Evolutionary conservation across 2,797 vertebrate species (phyloP).

Genomic region (Sardinella longiceps): DNA sequence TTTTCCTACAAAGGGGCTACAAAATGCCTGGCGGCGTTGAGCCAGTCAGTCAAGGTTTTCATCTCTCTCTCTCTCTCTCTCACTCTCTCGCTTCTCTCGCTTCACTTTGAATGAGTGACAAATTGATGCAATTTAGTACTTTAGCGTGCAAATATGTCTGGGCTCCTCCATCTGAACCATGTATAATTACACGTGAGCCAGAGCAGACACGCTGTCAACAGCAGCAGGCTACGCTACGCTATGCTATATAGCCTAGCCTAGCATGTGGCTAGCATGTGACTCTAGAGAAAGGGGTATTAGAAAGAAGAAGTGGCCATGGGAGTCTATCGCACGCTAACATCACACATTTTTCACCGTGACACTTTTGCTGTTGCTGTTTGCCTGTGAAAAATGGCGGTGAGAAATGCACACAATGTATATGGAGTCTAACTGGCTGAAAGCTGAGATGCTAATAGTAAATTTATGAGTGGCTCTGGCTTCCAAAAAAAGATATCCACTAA

Average conservation of each 20-base stretch:
- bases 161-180: slow-evolving; percentile 9
- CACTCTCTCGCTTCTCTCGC: background rate
- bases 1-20: slow-evolving; percentile 11
- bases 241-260: background rate
- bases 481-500: slow-evolving; percentile 15
- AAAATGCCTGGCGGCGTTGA: background rate
- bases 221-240: background rate
- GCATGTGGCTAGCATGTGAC: background rate
- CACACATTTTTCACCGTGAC: slow-evolving; percentile 11
- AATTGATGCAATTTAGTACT: slow-evolving; percentile 27
- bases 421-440: background rate
- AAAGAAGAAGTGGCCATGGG: background rate
- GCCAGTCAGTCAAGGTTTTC: background rate
- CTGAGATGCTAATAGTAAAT: slow-evolving; percentile 15
- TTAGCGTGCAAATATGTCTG: slow-evolving; percentile 18
- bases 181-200: background rate
- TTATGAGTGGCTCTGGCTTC: background rate
- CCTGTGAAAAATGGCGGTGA: slow-evolving; percentile 18
- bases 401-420: slow-evolving; percentile 16
- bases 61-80: background rate
- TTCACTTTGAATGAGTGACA: slow-evolving; percentile 18
- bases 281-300: background rate
- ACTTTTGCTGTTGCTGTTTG: background rate
- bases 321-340: background rate
- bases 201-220: background rate